Evolutionary conservation across 2,888 invertebrate genomes (phyloP), one percentile per base, ranked within the genome.

Genomic region (Frankliniella intonsa): DNA sequence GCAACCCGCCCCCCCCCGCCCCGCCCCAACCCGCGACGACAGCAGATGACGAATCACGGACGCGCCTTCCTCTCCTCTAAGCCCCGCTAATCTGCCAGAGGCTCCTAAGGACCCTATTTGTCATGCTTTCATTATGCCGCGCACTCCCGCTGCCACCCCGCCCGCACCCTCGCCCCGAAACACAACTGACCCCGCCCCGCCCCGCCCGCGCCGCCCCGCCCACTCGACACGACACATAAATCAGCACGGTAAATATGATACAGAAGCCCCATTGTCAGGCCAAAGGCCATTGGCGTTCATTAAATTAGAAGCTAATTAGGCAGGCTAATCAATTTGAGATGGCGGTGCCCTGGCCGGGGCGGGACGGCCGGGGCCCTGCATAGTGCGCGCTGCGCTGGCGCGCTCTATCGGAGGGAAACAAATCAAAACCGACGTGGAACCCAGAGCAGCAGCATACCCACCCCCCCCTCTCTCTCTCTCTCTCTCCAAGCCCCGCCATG

Each of bases 241-340:
- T 62, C 62, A 62, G 62, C 38, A n/a, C 62, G 62, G 62, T 62
- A 62, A 62, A 62, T 62, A 62, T n/a, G 62, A 62, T 62, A 62
- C 62, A n/a, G 62, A 62, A 62, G 62, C 11, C 62, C 62, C 62
- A 17, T 38, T 38, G 38, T 38, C 38, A 38, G 38, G 17, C 62
- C 62, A n/a, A 62, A 62, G 38, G 62, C 62, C 62, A 62, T 17
- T 62, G 0, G n/a, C 62, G 62, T n/a, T 62, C 62, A 62, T 62
- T 62, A 62, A 62, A 62, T 62, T 62, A 62, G 38, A 38, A 38
- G 38, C 38, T 38, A 38, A 38, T 38, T 38, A 38, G 38, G 38
- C 38, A 38, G 38, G 38, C 38, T 38, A 38, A 38, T 38, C 38
- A 38, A 38, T 38, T 38, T 38, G 38, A 38, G 38, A 38, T 38